Percentiles rank a stretch among this genome's conserved stretches.
Evolutionary conservation across 30 jellyfish, hydroid and myxozoan genomes (phyloP).

Genomic region (Phacellophora camtschatica): DNA sequence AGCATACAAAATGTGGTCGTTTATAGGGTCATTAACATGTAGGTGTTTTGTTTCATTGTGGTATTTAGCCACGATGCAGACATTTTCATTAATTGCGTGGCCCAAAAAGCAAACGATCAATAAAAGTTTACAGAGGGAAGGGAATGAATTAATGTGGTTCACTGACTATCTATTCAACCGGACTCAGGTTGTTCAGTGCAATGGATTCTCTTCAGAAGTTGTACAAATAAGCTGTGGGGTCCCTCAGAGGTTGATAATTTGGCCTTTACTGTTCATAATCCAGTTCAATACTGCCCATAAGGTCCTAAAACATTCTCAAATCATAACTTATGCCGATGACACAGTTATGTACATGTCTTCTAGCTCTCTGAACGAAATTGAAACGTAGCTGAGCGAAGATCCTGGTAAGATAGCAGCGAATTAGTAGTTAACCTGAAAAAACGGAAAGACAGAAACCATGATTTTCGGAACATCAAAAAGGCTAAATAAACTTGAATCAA

Average conservation of each 20-base stretch:
- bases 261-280: constrained; percentile 48
- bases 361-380: constrained; percentile 21
- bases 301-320: constrained; percentile 43
- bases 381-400: constrained; percentile 19
- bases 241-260: constrained; percentile 47
- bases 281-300: constrained; percentile 49
- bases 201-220: constrained; percentile 45
- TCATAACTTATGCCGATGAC: constrained; percentile 50
- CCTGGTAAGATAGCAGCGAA: constrained; percentile 20
- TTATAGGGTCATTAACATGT: no score
- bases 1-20: no score
- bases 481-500: constrained; percentile 17
- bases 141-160: constrained; percentile 37
- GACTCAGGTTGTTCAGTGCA: constrained; percentile 35
- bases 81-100: no score
- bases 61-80: no score
- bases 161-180: constrained; percentile 29
- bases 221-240: constrained; percentile 51
- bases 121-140: no score
- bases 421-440: constrained; percentile 20
- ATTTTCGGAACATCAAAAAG: constrained; percentile 40
- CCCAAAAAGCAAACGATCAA: no score
- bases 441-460: constrained; percentile 49
- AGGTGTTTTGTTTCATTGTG: no score
- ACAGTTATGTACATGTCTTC: constrained; percentile 28